A percentile compares a stretch with the other conserved stretches of the same genome.
phyloP scores from a whole-genome alignment of 2,888 invertebrate species.

The Polyploca ridens region DNA sequence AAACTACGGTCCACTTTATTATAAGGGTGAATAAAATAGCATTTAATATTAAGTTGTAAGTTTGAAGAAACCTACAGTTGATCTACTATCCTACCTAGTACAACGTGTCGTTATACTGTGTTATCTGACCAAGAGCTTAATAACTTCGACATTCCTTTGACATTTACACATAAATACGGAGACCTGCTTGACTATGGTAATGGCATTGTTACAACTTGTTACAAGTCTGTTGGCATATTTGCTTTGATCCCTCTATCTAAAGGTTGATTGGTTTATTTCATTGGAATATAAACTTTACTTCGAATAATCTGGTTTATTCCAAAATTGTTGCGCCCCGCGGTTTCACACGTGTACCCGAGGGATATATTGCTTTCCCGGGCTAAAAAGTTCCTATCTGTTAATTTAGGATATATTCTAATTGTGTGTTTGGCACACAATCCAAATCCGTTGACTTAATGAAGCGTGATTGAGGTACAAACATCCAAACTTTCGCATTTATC shows the following conservation, averaged over 20 bases:
- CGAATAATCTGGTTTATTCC: too few relatives aligned
- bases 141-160: constrained; percentile 15
- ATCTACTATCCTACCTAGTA: neutral
- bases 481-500: too few relatives aligned
- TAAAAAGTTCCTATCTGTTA: too few relatives aligned
- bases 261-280: too few relatives aligned
- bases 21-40: neutral
- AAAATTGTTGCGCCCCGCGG: too few relatives aligned
- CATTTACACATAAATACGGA: neutral
- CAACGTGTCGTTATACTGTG: neutral
- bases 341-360: too few relatives aligned
- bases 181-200: neutral
- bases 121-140: constrained; percentile 6
- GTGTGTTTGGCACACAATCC: too few relatives aligned
- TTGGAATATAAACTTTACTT: too few relatives aligned
- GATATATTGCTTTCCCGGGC: too few relatives aligned
- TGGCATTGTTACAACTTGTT: neutral
- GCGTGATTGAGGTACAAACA: too few relatives aligned
- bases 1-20: neutral
- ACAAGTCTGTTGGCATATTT: neutral
- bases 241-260: neutral
- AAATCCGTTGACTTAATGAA: too few relatives aligned
- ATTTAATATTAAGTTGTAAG: neutral
- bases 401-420: too few relatives aligned
- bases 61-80: neutral